These are phyloP conservation scores for Pachydiplax longipennis DNA, from an alignment of 2,888 invertebrate genomes.

Conservation along the genomic window DNA sequence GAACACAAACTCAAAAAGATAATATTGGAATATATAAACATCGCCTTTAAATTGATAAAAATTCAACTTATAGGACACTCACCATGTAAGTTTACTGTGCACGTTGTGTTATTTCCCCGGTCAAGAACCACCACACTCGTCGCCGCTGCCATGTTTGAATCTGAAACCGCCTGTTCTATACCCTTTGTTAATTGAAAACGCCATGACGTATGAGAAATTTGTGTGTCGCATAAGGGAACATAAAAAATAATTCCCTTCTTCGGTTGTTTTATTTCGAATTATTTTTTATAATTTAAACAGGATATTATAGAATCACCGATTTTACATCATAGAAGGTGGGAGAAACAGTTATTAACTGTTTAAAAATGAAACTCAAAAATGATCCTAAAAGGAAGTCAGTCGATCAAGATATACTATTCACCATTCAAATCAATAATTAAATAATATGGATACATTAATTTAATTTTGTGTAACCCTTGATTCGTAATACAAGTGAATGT, in stretches of 20 bases:
- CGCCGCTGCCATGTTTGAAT: constrained; percentile 66
- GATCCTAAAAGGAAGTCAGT: too few species aligned
- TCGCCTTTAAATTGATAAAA: neutral
- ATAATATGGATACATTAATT: neutral
- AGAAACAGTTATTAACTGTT: too few species aligned
- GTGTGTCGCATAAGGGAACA: neutral
- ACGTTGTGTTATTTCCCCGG: constrained; percentile 95
- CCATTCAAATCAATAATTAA: neutral
- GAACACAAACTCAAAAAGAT: neutral
- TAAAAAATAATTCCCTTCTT: neutral
- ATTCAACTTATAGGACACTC: constrained; percentile 60
- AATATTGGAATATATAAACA: neutral
- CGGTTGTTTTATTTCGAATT: too few species aligned
- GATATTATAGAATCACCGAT: too few species aligned
- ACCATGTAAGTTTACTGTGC: constrained; percentile 96
- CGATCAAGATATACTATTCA: neutral
- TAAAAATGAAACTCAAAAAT: too few species aligned
- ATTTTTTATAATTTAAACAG: neutral
- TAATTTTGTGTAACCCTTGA: neutral
- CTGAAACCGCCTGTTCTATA: constrained; percentile 54
- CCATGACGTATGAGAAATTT: constrained; percentile 27
- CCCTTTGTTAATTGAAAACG: constrained; percentile 53
- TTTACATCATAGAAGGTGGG: too few species aligned
- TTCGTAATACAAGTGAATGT: neutral
- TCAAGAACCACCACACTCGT: constrained; percentile 95